Base-by-base conservation (phyloP, 2,113 vertebrate species). In the Meleagris gallopavo region DNA sequence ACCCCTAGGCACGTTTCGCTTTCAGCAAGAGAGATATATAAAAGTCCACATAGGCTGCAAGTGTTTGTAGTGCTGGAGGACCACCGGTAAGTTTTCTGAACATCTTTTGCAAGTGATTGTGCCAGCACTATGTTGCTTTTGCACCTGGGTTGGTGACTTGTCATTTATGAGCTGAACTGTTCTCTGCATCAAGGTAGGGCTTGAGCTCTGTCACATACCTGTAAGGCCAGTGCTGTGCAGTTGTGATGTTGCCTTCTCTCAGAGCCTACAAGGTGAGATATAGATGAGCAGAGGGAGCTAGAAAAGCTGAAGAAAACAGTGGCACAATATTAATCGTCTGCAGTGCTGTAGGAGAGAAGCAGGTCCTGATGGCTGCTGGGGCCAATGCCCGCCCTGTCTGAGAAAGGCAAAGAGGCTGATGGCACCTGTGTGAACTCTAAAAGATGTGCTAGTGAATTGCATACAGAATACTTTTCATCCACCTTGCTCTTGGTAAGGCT, bases 1-100 rank as follows among this genome's bases (percentile, higher is more conserved):
- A 93, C 50, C 78, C 72, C 40, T 25, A 30, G 82, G 46, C 92
- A 41, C 48, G 55, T 83, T 62, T 93, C 80, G 34, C 34, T 95
- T 91, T 88, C 77, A 86, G 75, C 34, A 57, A 24, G 43, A 75
- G 57, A 0, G 0, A 32, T 69, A 4, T 69, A 4, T 38, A 20
- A 64, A 73, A 62, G 57, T 43, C 57, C 5, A 0, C 3, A 25
- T 32, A 45, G 1, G 0, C 43, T 62, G 65, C 65, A 34, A 38
- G 43, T 46, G 29, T 89, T 91, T 86, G 81, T 78, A 92, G 54
- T 41, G 22, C 45, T 73, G 70, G 70, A 75, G 73, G 87, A 11
- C 40, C 40, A 36, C 46, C 6, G 2, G 0, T n/a, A 41, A 78
- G 14, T 73, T 90, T 73, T 67, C 41, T 11, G 19, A 57, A 11